Conservation (phyloP, 2,797 vertebrate genomes). For the Myotis daubentonii region DNA sequence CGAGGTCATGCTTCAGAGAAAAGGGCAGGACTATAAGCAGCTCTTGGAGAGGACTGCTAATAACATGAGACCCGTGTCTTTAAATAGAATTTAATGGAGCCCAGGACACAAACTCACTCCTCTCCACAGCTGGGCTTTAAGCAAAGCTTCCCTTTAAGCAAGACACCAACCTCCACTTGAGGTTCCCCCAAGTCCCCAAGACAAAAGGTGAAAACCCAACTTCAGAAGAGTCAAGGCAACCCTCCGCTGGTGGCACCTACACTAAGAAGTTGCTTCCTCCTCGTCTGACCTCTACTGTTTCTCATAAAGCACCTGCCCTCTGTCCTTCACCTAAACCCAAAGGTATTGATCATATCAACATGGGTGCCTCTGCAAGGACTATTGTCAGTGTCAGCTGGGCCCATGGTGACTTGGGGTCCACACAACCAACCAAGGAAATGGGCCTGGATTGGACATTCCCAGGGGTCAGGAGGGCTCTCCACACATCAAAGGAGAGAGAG, state of each 20-base stretch:
- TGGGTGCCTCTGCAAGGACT: not conserved
- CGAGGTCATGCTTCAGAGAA: not conserved
- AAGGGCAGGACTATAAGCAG: not conserved
- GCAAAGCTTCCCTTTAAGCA: not conserved
- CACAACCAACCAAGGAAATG: not conserved
- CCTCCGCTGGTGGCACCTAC: too few species aligned
- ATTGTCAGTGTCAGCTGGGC: accelerated
- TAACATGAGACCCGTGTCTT: not conserved
- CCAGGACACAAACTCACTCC: not conserved
- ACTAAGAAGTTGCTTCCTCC: not conserved
- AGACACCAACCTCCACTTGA: not conserved
- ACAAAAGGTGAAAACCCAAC: not conserved
- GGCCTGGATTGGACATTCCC: not conserved
- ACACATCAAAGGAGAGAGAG: not conserved
- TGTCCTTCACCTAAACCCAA: not conserved
- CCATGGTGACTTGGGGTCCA: not conserved
- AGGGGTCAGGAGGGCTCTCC: not conserved
- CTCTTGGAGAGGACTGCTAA: not conserved
- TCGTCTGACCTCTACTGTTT: not conserved
- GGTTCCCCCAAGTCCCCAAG: not conserved
- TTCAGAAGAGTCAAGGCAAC: not conserved
- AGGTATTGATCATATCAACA: accelerated
- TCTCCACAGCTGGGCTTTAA: not conserved
- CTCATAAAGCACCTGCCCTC: not conserved
- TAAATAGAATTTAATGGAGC: not conserved